A percentile compares a stretch with the other conserved stretches of the same genome.
Conservation (phyloP, 92 coral and sea anemone genomes). For the Nematostella vectensis region DNA sequence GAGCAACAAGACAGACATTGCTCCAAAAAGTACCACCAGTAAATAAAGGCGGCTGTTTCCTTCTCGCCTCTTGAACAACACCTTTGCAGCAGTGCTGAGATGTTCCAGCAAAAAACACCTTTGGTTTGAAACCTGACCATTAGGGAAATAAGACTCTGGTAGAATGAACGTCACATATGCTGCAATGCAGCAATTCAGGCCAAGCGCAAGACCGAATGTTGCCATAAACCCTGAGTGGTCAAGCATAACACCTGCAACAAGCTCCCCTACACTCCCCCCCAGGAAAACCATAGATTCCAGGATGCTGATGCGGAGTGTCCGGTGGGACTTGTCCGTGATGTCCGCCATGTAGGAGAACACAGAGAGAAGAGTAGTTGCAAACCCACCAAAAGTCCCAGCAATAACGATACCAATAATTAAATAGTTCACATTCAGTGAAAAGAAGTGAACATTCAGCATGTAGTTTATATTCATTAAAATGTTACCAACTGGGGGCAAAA, state of each 20-base stretch:
- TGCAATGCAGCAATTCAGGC: conserved; percentile 26
- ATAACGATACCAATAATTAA: conserved; percentile 64
- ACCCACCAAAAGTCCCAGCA: conserved; percentile 80
- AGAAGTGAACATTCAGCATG: conserved; percentile 60
- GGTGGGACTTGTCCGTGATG: conserved; percentile 60
- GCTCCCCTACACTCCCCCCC: conserved; percentile 68
- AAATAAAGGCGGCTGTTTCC: conserved; percentile 41
- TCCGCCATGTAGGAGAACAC: conserved; percentile 90
- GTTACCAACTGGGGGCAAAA: conserved; percentile 65
- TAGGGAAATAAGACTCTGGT: conserved; percentile 64
- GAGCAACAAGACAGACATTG: conserved; percentile 28
- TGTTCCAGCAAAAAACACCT: conserved; percentile 48
- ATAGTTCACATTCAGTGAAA: conserved; percentile 46
- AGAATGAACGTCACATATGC: conserved; percentile 48
- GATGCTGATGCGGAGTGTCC: conserved; percentile 70
- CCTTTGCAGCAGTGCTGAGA: conserved; percentile 35
- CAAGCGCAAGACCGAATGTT: conserved; percentile 62
- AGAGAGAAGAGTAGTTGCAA: conserved; percentile 58
- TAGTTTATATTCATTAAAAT: conserved; percentile 46
- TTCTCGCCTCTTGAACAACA: conserved; percentile 47
- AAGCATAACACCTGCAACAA: conserved; percentile 66
- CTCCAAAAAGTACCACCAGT: conserved; percentile 45
- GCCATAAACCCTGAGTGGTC: conserved; percentile 69
- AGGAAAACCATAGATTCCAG: conserved; percentile 88
- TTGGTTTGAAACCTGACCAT: conserved; percentile 6